A percentile compares a stretch with the other conserved stretches of the same genome.
Evolutionary conservation across 2,888 invertebrate species (phyloP).

Genomic region (Ectobius pallidus): DNA sequence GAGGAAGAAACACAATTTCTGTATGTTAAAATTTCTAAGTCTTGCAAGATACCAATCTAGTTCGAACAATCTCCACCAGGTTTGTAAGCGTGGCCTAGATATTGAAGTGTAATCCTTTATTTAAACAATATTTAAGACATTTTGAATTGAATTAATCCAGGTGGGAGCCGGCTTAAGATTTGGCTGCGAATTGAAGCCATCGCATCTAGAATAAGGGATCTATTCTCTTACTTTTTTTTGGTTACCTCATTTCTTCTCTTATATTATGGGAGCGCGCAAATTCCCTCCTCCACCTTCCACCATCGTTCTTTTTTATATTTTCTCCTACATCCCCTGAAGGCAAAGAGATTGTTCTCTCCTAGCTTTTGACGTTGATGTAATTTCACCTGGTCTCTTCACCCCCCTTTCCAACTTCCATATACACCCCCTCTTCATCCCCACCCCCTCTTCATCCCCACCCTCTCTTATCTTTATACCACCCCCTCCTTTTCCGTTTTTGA

Average conservation of each 20-base stretch:
- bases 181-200: neutral
- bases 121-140: too few species aligned
- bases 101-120: too few species aligned
- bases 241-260: constrained; percentile 26
- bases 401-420: constrained; percentile 5
- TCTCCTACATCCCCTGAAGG: constrained; percentile 28
- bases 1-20: too few species aligned
- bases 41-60: too few species aligned
- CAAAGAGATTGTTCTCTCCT: constrained; percentile 38
- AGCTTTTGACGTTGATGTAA: constrained; percentile 43
- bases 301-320: constrained; percentile 16
- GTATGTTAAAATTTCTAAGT: too few species aligned
- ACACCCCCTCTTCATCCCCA: too few species aligned
- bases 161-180: neutral
- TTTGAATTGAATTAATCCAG: neutral
- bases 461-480: constrained; percentile 3
- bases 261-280: constrained; percentile 26
- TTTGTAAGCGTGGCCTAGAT: too few species aligned
- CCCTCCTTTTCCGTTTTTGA: constrained; percentile 42
- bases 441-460: constrained; percentile 22
- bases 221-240: neutral
- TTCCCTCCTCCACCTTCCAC: neutral
- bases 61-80: too few species aligned
- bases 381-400: constrained; percentile 40
- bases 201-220: neutral